These are phyloP conservation scores for Drosophila gaucha DNA, from an alignment of 2,888 invertebrate species.

Conservation along the genomic window DNA sequence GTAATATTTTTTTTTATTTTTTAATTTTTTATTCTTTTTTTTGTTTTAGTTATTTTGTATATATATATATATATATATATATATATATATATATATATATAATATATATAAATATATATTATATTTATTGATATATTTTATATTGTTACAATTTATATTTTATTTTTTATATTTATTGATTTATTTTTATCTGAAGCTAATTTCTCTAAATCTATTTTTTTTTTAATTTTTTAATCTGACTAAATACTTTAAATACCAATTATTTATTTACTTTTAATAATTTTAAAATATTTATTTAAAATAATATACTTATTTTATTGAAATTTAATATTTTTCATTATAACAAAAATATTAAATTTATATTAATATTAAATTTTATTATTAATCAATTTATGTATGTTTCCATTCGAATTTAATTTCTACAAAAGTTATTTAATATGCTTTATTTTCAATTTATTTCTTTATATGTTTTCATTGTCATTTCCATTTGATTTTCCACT, in stretches of 20 bases:
- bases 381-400: not conserved
- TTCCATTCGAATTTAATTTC: not conserved
- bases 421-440: constrained; percentile 1
- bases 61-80: not conserved
- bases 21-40: not conserved
- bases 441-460: constrained; percentile 19
- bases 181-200: too few species aligned
- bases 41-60: too few species aligned
- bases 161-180: not conserved
- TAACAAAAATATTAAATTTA: not conserved
- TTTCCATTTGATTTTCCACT: constrained; percentile 34
- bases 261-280: too few species aligned
- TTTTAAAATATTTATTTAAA: too few species aligned
- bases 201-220: too few species aligned
- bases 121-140: not conserved
- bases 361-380: not conserved
- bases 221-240: too few species aligned
- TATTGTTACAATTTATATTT: not conserved
- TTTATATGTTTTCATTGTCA: constrained; percentile 3
- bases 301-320: too few species aligned
- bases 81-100: not conserved
- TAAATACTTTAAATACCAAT: too few species aligned
- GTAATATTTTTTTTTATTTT: not conserved
- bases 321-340: too few species aligned
- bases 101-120: not conserved